Evolutionary conservation across 2,888 invertebrate genomes (phyloP), one percentile per base, ranked within the genome.

Genomic region (Theretra japonica): DNA sequence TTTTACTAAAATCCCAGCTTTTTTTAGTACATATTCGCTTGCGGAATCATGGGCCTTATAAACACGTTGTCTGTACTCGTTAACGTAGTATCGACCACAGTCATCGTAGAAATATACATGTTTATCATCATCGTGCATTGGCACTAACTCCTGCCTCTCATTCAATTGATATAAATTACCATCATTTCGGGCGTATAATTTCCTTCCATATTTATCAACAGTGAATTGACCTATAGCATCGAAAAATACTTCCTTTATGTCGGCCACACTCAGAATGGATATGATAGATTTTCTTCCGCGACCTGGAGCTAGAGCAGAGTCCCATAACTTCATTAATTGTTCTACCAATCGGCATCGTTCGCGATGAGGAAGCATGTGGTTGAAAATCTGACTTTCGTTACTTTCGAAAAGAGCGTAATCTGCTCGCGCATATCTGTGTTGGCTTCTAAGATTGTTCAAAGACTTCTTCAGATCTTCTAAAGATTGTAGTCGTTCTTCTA

Each of bases 81-180:
- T 73, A 11, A 81, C 59, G 70, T 80, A 87, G 75, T 87, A 86
- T 25, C 85, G 81, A 19, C 86, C 86, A 48, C 82, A 85, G 7
- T 80, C 75, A 41, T 87, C 86, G 73, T 82, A 86, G 73, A 78
- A 86, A 77, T 83, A 87, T 25, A 85, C 72, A 72, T 81, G 79
- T 33, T 77, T 70, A 0, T 80, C 78, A 56, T 83, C 85, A 50
- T 86, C 83, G 23, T 70, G 69, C 6, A 85, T 41, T 7, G 75
- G 75, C 0, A 85, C 80, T 19, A 86, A 75, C 48, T 76, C 71
- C 59, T 79, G 73, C 1, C n/a, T 62, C 58, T 84, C 84, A 73
- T 85, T 80, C 17, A 81, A 72, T 74, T 86, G 86, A 70, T 82
- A 86, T 30, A 33, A 30, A 15, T 73, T 70, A 23, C 81, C 80